phyloP scores from a whole-genome alignment of 2,113 vertebrate genomes.

The Galbula dea region DNA sequence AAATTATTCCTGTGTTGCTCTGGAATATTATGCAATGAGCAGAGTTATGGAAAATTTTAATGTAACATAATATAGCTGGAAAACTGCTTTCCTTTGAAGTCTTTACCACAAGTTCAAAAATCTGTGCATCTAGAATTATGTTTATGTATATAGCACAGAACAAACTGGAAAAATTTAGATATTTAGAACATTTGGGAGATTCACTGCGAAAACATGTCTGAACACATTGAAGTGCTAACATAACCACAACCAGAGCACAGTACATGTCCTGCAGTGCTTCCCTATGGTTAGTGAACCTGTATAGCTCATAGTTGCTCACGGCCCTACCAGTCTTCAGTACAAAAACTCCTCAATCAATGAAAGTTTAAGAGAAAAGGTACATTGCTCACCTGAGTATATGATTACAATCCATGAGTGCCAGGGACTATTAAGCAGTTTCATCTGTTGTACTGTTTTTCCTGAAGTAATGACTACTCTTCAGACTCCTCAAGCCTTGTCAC shows the following conservation, averaged over 20 bases:
- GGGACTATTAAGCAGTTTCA: neutral
- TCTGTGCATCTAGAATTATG: neutral
- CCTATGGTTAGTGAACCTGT: no score
- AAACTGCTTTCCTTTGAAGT: neutral
- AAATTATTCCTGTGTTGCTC: neutral
- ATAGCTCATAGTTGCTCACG: no score
- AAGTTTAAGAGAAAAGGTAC: neutral
- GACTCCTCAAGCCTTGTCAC: neutral
- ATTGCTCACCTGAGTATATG: neutral
- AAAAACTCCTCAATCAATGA: neutral
- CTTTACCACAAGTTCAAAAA: neutral
- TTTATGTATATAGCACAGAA: neutral
- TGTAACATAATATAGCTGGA: neutral
- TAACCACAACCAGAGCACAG: neutral
- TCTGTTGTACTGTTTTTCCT: neutral
- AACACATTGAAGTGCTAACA: neutral
- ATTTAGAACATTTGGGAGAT: neutral
- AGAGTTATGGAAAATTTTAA: neutral
- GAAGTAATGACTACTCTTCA: neutral
- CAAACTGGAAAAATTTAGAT: neutral
- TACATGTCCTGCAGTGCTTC: neutral
- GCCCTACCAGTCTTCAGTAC: neutral
- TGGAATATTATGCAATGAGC: neutral
- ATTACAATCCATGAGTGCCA: neutral
- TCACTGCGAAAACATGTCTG: neutral